Percentiles rank a stretch among this genome's conserved stretches.
phyloP scores from a whole-genome alignment of 2,797 vertebrate species.

The Amblyopsis hoosieri region DNA sequence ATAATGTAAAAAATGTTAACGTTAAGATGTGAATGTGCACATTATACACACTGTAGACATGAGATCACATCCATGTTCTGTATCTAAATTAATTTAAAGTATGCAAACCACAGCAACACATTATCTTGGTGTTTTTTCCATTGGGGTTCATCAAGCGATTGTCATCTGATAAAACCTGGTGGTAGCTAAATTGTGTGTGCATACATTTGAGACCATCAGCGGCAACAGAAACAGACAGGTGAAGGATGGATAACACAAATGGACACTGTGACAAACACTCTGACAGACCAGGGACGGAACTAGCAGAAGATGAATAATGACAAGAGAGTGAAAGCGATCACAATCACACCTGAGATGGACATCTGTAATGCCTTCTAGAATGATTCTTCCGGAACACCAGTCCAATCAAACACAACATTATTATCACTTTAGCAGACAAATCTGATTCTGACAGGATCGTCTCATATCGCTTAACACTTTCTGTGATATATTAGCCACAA shows the following conservation, averaged over 20 bases:
- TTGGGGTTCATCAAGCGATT: no score
- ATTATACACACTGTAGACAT: no score
- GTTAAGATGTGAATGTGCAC: no score
- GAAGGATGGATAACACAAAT: no score
- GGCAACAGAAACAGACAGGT: no score
- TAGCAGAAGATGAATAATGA: background rate
- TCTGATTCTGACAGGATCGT: constrained; percentile 34
- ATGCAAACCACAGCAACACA: no score
- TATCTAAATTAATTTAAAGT: no score
- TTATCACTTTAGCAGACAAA: constrained; percentile 31
- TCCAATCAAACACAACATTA: constrained; percentile 46
- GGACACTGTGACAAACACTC: background rate
- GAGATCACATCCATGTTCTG: no score
- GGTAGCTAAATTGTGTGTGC: no score
- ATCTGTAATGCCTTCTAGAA: constrained; percentile 43
- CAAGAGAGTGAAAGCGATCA: constrained; percentile 8
- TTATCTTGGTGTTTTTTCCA: no score
- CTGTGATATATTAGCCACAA: constrained; percentile 1
- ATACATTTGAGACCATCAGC: background rate
- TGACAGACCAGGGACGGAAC: background rate
- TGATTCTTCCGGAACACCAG: constrained; percentile 34
- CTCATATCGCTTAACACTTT: constrained; percentile 26
- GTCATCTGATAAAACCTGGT: no score
- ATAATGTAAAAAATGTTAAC: no score
- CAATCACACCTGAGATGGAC: constrained; percentile 18